Evolutionary conservation across 2,888 invertebrate genomes (phyloP).

Genomic region (Drosophila subsilvestris): DNA sequence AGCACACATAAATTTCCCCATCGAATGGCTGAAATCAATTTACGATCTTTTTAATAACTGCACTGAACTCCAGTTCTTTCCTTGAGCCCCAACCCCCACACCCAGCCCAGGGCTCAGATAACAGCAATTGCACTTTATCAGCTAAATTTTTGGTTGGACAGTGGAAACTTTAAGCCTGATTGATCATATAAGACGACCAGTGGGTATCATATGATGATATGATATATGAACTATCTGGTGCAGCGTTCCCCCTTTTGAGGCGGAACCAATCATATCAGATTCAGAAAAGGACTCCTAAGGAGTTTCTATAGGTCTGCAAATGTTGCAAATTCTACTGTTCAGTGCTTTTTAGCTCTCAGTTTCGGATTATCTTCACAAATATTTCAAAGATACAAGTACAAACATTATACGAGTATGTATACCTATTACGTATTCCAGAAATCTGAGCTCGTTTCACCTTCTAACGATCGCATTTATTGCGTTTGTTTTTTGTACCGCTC

Average conservation of each 20-base stretch:
- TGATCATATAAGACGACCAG: conserved; percentile 45
- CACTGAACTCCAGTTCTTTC: conserved; percentile 5
- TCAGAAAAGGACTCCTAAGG: neutral
- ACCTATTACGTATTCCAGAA: neutral
- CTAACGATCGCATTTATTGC: neutral
- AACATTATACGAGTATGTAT: neutral
- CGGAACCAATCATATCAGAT: too few species aligned
- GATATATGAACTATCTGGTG: too few species aligned
- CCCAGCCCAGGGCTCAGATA: conserved; percentile 31
- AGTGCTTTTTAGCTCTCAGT: too few species aligned
- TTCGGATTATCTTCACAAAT: too few species aligned
- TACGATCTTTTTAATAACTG: conserved; percentile 35
- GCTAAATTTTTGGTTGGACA: conserved; percentile 32
- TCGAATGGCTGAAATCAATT: conserved; percentile 48
- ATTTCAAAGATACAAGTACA: neutral
- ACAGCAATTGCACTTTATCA: conserved; percentile 56
- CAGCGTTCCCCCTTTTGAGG: too few species aligned
- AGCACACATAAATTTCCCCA: conserved; percentile 47
- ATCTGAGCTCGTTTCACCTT: neutral
- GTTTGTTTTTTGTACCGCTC: conserved; percentile 3
- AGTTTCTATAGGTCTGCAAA: too few species aligned
- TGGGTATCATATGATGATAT: neutral
- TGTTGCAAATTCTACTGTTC: too few species aligned
- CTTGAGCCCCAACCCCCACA: neutral
- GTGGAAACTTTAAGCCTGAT: conserved; percentile 64